Conservation (phyloP, 2,113 vertebrate species). For the Brachyistius frenatus region DNA sequence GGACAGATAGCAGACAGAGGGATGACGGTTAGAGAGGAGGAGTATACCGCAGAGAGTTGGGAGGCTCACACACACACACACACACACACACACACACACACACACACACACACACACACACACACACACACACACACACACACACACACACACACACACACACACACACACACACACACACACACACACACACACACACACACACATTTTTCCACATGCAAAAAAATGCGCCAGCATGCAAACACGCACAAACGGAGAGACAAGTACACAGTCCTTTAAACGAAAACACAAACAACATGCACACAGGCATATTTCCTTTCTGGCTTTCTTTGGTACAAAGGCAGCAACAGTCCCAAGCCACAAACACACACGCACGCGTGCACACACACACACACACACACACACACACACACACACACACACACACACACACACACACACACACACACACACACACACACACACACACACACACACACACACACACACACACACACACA, state of each 20-base stretch:
- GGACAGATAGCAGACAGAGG: conserved; percentile 78
- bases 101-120: background rate
- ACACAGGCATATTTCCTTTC: conserved; percentile 24
- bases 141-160: background rate
- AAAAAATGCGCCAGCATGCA: conserved; percentile 13
- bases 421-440: background rate
- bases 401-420: conserved; percentile 25
- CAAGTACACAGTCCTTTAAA: background rate
- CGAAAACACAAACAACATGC: conserved; percentile 4
- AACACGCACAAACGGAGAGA: background rate
- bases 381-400: conserved; percentile 9
- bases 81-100: conserved; percentile 5
- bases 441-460: conserved; percentile 9
- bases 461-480: background rate
- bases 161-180: conserved; percentile 10
- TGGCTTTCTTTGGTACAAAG: conserved; percentile 38
- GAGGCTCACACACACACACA: conserved; percentile 8
- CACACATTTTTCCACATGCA: background rate
- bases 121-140: conserved; percentile 16
- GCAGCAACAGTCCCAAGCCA: conserved; percentile 17
- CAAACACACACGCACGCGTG: background rate
- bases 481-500: conserved; percentile 28
- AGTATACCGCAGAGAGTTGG: conserved; percentile 65
- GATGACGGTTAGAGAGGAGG: conserved; percentile 65
- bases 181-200: conserved; percentile 2